A percentile compares a stretch with the other conserved stretches of the same genome.
phyloP scores from a whole-genome alignment of 2,797 vertebrate species.

The Arrhamphus sclerolepis region DNA sequence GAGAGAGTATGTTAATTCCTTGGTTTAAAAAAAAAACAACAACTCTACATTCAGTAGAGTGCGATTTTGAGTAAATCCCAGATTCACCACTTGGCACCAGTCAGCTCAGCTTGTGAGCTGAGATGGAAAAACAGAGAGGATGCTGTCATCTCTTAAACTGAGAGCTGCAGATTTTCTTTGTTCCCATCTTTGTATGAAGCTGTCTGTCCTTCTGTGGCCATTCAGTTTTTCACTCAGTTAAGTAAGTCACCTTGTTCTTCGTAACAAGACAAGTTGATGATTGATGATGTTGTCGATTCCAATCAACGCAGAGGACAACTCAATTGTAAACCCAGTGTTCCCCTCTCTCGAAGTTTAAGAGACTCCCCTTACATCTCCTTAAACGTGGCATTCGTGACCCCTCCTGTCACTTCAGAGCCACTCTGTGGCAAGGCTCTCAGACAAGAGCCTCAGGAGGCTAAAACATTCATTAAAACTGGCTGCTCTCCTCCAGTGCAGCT shows the following conservation, averaged over 20 bases:
- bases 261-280: slow-evolving; percentile 33
- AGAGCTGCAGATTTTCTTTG: slow-evolving; percentile 47
- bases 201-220: slow-evolving; percentile 57
- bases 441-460: slow-evolving; percentile 73
- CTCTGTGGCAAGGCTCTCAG: slow-evolving; percentile 47
- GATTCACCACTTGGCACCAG: slow-evolving; percentile 80
- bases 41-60: slow-evolving; percentile 83
- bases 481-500: slow-evolving; percentile 59
- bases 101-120: slow-evolving; percentile 76
- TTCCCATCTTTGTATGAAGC: slow-evolving; percentile 79
- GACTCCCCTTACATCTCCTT: slow-evolving; percentile 18
- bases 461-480: slow-evolving; percentile 80
- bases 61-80: slow-evolving; percentile 76
- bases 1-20: slow-evolving; percentile 63
- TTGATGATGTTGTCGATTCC: slow-evolving; percentile 23
- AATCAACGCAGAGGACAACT: slow-evolving; percentile 31
- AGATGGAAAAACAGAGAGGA: slow-evolving; percentile 66
- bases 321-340: slow-evolving; percentile 30
- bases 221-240: slow-evolving; percentile 68
- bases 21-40: slow-evolving; percentile 76
- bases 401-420: slow-evolving; percentile 28
- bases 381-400: slow-evolving; percentile 53
- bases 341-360: slow-evolving; percentile 37
- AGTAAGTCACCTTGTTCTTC: slow-evolving; percentile 40
- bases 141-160: slow-evolving; percentile 59